Evolutionary conservation across 2,113 vertebrate species (phyloP).

Genomic region (Eudyptes chrysolophus): DNA sequence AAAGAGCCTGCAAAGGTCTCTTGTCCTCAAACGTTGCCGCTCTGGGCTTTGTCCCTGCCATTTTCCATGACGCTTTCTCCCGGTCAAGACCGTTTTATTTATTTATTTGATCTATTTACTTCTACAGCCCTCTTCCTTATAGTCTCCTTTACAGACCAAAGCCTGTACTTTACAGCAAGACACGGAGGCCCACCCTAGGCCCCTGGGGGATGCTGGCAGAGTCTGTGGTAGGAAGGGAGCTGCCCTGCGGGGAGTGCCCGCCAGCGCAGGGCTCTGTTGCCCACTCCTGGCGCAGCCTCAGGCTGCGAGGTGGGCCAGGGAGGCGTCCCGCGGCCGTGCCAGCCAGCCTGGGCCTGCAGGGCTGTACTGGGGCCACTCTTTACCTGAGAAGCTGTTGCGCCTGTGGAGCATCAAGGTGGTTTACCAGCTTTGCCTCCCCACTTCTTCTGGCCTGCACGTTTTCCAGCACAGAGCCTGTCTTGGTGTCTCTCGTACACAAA

Average conservation of each 20-base stretch:
- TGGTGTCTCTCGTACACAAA: neutral
- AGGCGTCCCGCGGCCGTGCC: accelerated
- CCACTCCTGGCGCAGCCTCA: accelerated
- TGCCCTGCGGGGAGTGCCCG: neutral
- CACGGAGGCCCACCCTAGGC: accelerated
- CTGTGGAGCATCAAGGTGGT: neutral
- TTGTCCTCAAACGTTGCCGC: neutral
- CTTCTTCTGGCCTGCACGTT: neutral
- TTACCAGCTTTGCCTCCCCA: neutral
- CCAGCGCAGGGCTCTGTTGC: neutral
- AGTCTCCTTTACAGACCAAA: neutral
- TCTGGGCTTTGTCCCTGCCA: neutral
- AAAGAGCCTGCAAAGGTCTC: neutral
- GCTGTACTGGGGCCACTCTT: neutral
- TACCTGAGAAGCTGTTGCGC: neutral
- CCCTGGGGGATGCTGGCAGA: neutral
- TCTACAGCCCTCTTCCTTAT: neutral
- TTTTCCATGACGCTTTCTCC: neutral
- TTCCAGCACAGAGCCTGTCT: neutral
- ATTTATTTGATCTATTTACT: neutral
- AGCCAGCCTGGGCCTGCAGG: neutral
- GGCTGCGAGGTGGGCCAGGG: neutral
- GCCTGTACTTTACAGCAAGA: neutral
- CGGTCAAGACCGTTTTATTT: neutral
- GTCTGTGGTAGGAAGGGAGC: neutral